Evolutionary conservation across 2,797 vertebrate genomes (phyloP).

Genomic region (Yasuhikotakia modesta): DNA sequence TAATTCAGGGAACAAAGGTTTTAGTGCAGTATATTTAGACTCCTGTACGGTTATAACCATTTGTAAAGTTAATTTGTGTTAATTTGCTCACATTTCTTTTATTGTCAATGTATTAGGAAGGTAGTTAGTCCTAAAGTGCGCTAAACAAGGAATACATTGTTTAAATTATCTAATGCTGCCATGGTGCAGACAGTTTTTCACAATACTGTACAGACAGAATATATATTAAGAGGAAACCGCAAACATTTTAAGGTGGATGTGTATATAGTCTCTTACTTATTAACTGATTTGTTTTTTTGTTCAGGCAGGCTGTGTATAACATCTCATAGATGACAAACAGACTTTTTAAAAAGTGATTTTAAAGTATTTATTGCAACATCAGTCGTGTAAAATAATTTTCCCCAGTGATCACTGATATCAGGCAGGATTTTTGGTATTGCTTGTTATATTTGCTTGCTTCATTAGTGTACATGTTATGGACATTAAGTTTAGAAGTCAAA

Average conservation of each 20-base stretch:
- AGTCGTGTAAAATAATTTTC: slow-evolving; percentile 39
- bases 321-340: background rate
- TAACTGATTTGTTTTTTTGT: slow-evolving; percentile 57
- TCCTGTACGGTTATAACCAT: slow-evolving; percentile 60
- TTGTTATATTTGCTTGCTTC: slow-evolving; percentile 76
- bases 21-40: slow-evolving; percentile 72
- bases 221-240: slow-evolving; percentile 63
- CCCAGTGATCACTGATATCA: slow-evolving; percentile 19
- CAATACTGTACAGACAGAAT: slow-evolving; percentile 69
- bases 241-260: slow-evolving; percentile 65
- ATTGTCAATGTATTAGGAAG: slow-evolving; percentile 10
- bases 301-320: slow-evolving; percentile 56
- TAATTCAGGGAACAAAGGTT: slow-evolving; percentile 79
- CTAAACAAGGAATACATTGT: slow-evolving; percentile 58
- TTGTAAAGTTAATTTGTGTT: slow-evolving; percentile 62
- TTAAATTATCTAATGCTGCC: slow-evolving; percentile 44
- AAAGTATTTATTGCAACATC: slow-evolving; percentile 45
- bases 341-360: slow-evolving; percentile 6
- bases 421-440: slow-evolving; percentile 34
- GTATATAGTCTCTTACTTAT: slow-evolving; percentile 68
- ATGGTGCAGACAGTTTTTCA: slow-evolving; percentile 24
- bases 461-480: slow-evolving; percentile 69
- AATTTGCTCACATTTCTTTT: slow-evolving; percentile 55
- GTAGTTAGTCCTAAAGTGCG: slow-evolving; percentile 55
- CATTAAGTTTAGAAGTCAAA: slow-evolving; percentile 64